Evolutionary conservation across 2,888 invertebrate species (phyloP), one percentile per base, ranked within the genome.

Genomic region (Melanotus villosus): DNA sequence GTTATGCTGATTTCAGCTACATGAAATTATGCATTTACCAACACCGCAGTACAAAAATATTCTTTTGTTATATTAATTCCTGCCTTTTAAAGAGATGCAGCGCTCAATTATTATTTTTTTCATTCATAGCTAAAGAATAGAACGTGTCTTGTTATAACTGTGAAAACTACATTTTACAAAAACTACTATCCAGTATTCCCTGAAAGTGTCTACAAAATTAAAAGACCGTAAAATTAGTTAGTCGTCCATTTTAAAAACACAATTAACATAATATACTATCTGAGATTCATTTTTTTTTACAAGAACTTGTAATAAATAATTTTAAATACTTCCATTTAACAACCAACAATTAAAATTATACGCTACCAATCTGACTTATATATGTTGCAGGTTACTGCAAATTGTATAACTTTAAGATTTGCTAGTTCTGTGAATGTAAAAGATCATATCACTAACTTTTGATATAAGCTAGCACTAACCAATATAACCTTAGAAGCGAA

Each of bases 381-480:
- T 23, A n/a, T 52, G 63, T 43, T 43, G 43, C 63, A 41, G 12
- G 26, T 30, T 41, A 32, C 36, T 30, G 32, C 23, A 3, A 26
- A 36, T 10, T 32, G 30, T 54, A 50, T 18, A 34, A 47, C 47
- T 12, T 52, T 52, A 26, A 26, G 26, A 26, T 26, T 26, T 26
- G 18, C 18, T 41, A 41, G 52, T 52, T 32, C 52, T 45, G 45
- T 45, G 18, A 19, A 38, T 41, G 26, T 59, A 58, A 58, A 36
- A 14, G 26, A 58, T 32, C 45, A 57, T 43, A 65, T 75, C 73
- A 75, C 73, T 77, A 77, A 75, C 77, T 76, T 75, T 80, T 79
- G 75, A 79, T 75, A 71, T 79, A 76, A 54, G 73, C 74, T 75
- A 79, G 73, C 75, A 78, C 74, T 77, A 79, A 78, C 76, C 78